Conservation (phyloP, 1,140 invertebrate species). For the Ectropis grisescens region DNA sequence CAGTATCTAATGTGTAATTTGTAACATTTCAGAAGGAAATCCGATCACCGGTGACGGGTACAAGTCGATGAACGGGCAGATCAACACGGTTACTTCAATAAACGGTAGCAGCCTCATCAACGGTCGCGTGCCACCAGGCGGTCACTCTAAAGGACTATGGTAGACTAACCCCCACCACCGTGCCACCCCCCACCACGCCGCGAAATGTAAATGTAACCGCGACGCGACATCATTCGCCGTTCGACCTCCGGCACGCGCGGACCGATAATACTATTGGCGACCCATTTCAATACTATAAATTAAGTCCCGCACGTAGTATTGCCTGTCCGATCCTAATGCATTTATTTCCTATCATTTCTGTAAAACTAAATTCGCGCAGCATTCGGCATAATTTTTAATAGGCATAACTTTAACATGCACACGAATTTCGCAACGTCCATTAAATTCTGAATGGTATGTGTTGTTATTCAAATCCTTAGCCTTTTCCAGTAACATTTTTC, state of each 20-base stretch:
- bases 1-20: too few relatives aligned
- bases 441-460: slow-evolving; percentile 46
- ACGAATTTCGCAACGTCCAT: too few relatives aligned
- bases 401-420: too few relatives aligned
- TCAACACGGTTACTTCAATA: slow-evolving; percentile 64
- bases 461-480: slow-evolving; percentile 64
- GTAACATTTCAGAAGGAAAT: slow-evolving; percentile 70
- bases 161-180: slow-evolving; percentile 27
- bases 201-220: slow-evolving; percentile 1
- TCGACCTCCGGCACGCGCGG: slow-evolving; percentile 9
- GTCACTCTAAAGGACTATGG: slow-evolving; percentile 64
- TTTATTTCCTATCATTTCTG: too few relatives aligned
- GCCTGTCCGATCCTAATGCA: too few relatives aligned
- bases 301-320: too few relatives aligned
- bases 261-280: slow-evolving; percentile 8
- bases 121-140: slow-evolving; percentile 61
- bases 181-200: slow-evolving; percentile 11
- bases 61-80: slow-evolving; percentile 68
- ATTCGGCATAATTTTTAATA: too few relatives aligned
- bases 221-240: slow-evolving; percentile 14
- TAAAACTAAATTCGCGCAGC: too few relatives aligned
- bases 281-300: too few relatives aligned
- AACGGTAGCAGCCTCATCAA: slow-evolving; percentile 54
- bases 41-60: slow-evolving; percentile 69
- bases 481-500: slow-evolving; percentile 55